Evolutionary conservation across 2,113 vertebrate genomes (phyloP), one percentile per base, ranked within the genome.

Genomic region (Hylia prasina): DNA sequence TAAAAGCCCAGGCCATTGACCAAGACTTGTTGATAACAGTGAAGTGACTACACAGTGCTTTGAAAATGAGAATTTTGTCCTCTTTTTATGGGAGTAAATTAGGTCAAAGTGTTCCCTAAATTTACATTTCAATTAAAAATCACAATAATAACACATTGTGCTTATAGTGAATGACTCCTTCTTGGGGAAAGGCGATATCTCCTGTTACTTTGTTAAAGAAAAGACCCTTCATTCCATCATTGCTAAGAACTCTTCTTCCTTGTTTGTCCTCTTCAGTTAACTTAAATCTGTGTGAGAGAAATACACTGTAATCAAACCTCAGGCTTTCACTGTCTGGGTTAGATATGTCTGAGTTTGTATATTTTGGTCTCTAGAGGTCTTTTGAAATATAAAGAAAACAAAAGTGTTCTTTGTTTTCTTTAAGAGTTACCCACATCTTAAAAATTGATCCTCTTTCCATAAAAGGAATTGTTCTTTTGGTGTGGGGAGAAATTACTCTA

Each of bases 71-170:
- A 98, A 98, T 98, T 98, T 98, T 98, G 97, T 97, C 98, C 97
- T 98, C 98, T 96, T 98, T 98, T 97, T 96, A 96, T 98, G 96
- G 93, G 95, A 98, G 97, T 98, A 98, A 98, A 98, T 98, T 98
- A 98, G 98, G 98, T 98, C 98, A 99, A 96, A 98, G 98, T 98
- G 98, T 98, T 99, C 98, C 98, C 98, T 98, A 98, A 99, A 99
- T 99, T 99, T 99, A 99, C 99, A 99, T 99, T 99, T 99, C 98
- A 99, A 99, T 99, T 99, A 99, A 99, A 98, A 98, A 98, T 99
- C 98, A 98, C 98, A 98, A 98, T 99, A 99, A 99, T 98, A 99
- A 99, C 97, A 98, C 99, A 99, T 99, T 99, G 99, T 99, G 98
- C 98, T 97, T 98, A 98, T 97, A 96, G 98, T 98, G 98, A 99